A percentile compares a stretch with the other conserved stretches of the same genome.
Evolutionary conservation across 2,797 vertebrate species (phyloP).

Genomic region (Pteropus rufus): DNA sequence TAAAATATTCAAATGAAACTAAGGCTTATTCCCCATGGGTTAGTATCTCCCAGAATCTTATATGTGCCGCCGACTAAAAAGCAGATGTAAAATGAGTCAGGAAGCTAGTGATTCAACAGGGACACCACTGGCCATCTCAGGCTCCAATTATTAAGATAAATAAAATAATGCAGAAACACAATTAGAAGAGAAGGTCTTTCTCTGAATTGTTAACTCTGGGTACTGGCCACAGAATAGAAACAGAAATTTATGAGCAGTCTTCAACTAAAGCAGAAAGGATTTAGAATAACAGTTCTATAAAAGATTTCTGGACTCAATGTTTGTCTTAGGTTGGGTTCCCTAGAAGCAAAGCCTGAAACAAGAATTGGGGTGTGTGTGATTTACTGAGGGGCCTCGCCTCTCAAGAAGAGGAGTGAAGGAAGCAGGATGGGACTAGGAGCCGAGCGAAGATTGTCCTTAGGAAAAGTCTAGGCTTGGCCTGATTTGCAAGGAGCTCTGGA

Average conservation of each 20-base stretch:
- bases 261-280: not conserved
- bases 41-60: not conserved
- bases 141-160: not conserved
- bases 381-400: not conserved
- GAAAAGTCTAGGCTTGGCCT: not conserved
- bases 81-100: not conserved
- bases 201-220: conserved; percentile 18
- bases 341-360: not conserved
- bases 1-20: not conserved
- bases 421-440: not conserved
- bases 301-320: not conserved
- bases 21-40: not conserved
- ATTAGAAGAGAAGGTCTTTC: not conserved
- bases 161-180: not conserved
- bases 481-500: not conserved
- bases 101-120: not conserved
- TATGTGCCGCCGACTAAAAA: not conserved
- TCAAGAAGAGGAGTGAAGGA: not conserved
- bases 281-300: not conserved
- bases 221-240: not conserved
- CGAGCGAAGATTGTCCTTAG: not conserved
- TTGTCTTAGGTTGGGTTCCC: not conserved
- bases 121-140: not conserved
- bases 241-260: not conserved
- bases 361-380: not conserved